phyloP scores from a whole-genome alignment of 2,888 invertebrate genomes.

The Periphyllus acericola region DNA sequence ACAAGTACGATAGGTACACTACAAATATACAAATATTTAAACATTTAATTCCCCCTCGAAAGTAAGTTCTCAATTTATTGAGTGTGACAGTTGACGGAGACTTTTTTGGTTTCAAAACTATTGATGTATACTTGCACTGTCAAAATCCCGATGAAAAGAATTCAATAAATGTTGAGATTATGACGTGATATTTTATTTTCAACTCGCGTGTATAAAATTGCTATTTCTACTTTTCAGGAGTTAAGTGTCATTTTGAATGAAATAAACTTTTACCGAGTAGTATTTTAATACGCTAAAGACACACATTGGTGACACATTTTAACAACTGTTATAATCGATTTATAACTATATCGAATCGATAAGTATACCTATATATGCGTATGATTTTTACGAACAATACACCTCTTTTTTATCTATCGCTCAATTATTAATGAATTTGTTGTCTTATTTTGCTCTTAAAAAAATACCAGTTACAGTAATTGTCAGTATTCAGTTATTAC shows the following conservation, averaged over 20 bases:
- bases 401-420: no score
- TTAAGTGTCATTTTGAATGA: not conserved
- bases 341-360: not conserved
- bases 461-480: no score
- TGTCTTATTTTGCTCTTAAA: no score
- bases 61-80: no score
- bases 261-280: not conserved
- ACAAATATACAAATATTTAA: not conserved
- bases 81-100: not conserved
- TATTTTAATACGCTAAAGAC: not conserved
- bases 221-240: not conserved
- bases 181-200: not conserved
- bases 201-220: not conserved
- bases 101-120: not conserved
- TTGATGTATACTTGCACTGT: not conserved
- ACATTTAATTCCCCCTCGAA: no score
- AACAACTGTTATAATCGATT: not conserved
- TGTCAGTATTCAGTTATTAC: not conserved
- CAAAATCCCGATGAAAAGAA: not conserved
- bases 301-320: not conserved
- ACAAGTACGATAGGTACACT: not conserved
- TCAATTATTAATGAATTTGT: no score
- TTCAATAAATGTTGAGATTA: no score
- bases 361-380: no score
- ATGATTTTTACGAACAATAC: no score